phyloP scores from a whole-genome alignment of 1,140 invertebrate genomes.

The Conus betulinus region DNA sequence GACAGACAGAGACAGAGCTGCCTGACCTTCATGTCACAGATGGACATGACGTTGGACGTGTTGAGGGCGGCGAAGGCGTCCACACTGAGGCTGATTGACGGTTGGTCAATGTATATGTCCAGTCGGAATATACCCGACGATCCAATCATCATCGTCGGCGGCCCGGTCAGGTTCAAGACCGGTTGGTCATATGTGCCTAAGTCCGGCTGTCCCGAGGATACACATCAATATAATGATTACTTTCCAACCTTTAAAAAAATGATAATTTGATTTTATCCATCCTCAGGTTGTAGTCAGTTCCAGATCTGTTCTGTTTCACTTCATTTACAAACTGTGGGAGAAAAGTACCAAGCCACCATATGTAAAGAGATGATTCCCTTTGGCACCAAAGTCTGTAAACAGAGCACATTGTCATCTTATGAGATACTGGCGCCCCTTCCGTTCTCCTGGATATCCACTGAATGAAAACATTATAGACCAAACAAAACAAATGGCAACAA shows the following conservation, averaged over 20 bases:
- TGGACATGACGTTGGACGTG: conserved; percentile 61
- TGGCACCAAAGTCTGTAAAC: too few relatives aligned
- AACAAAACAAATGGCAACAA: too few relatives aligned
- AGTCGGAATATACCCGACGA: conserved; percentile 54
- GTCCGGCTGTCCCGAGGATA: neutral
- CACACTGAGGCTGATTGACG: conserved; percentile 50
- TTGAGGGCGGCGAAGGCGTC: conserved; percentile 66
- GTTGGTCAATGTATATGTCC: conserved; percentile 63
- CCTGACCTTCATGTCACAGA: conserved; percentile 60
- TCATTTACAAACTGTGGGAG: too few relatives aligned
- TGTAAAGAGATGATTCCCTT: too few relatives aligned
- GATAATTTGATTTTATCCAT: neutral
- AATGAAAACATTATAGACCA: too few relatives aligned
- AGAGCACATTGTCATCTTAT: too few relatives aligned
- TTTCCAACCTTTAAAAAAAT: neutral
- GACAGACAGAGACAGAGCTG: neutral
- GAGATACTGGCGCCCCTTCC: too few relatives aligned
- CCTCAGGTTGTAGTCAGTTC: too few relatives aligned
- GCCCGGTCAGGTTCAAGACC: conserved; percentile 62
- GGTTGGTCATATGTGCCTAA: conserved; percentile 43
- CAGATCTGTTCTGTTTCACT: too few relatives aligned
- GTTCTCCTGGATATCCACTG: too few relatives aligned
- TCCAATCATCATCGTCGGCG: conserved; percentile 54
- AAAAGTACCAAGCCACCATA: too few relatives aligned
- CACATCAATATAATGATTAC: neutral